Conservation (phyloP, 2,113 vertebrate genomes). For the Hepsetus odoe region DNA sequence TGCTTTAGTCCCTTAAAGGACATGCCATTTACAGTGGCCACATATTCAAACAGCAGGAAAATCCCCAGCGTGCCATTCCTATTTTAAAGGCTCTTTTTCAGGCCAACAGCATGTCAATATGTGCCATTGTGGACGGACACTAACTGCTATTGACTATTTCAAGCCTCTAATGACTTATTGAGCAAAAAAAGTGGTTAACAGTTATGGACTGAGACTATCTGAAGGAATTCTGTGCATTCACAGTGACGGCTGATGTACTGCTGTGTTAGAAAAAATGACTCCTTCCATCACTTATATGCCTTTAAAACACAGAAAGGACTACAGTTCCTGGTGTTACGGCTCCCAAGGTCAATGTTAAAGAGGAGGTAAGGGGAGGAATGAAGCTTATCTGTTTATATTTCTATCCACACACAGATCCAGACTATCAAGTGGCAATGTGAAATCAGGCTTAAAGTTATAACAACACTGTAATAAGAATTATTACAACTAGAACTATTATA, state of each 20-base stretch:
- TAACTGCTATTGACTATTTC: slow-evolving; percentile 14
- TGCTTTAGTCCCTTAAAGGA: slow-evolving; percentile 12
- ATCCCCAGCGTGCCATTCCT: background rate
- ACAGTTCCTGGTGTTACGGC: slow-evolving; percentile 46
- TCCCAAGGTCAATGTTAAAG: slow-evolving; percentile 42
- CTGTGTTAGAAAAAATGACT: slow-evolving; percentile 23
- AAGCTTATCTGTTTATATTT: slow-evolving; percentile 5
- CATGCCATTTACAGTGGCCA: background rate
- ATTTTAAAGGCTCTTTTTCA: slow-evolving; percentile 10
- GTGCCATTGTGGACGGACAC: background rate
- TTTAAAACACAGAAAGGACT: slow-evolving; percentile 25
- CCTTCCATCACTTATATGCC: slow-evolving; percentile 11
- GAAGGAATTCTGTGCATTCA: background rate
- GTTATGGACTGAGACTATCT: slow-evolving; percentile 16
- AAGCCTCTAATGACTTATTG: slow-evolving; percentile 9
- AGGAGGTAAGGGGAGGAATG: background rate
- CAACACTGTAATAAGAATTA: too few species aligned
- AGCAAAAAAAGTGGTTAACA: slow-evolving; percentile 19
- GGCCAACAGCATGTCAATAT: background rate
- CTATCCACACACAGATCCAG: slow-evolving; percentile 22
- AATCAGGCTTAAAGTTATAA: background rate
- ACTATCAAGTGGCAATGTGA: background rate
- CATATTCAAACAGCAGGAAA: background rate
- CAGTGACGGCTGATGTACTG: slow-evolving; percentile 17
- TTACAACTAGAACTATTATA: too few species aligned